Conservation (phyloP, 2,797 vertebrate genomes). For the Coendou prehensilis region DNA sequence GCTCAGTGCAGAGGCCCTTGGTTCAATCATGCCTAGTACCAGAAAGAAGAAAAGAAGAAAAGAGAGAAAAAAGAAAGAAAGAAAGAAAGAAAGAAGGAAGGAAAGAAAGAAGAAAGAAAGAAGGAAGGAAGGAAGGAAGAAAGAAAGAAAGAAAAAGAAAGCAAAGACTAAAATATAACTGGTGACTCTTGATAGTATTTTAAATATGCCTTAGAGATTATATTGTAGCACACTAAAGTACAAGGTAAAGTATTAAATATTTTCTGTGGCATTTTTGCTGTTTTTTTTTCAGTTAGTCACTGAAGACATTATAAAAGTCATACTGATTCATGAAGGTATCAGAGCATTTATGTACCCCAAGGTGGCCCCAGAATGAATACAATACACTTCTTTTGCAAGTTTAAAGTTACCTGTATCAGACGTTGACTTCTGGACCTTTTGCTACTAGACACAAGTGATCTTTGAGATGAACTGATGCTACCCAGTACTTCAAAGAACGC, state of each 20-base stretch:
- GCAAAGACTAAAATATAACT: background rate
- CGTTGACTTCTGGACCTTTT: slow-evolving; percentile 75
- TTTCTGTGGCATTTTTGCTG: slow-evolving; percentile 55
- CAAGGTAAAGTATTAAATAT: slow-evolving; percentile 37
- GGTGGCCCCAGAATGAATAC: slow-evolving; percentile 71
- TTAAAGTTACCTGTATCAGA: slow-evolving; percentile 78
- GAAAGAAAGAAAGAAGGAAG: too few species aligned
- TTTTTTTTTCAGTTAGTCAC: slow-evolving; percentile 58
- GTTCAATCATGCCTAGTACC: background rate
- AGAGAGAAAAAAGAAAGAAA: background rate
- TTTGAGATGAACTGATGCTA: slow-evolving; percentile 76
- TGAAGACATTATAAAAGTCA: slow-evolving; percentile 68
- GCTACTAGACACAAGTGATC: slow-evolving; percentile 77
- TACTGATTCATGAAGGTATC: slow-evolving; percentile 21
- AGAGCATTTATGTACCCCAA: slow-evolving; percentile 69
- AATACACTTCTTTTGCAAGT: slow-evolving; percentile 77
- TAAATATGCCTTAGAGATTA: slow-evolving; percentile 20
- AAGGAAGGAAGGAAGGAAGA: too few species aligned
- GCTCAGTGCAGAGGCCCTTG: background rate
- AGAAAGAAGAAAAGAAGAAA: background rate
- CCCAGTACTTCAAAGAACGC: slow-evolving; percentile 76
- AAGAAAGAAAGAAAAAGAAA: background rate
- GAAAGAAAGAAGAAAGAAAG: background rate
- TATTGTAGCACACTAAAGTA: background rate
- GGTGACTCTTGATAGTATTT: slow-evolving; percentile 3